phyloP scores from a whole-genome alignment of 2,797 vertebrate species.

The Manis javanica region DNA sequence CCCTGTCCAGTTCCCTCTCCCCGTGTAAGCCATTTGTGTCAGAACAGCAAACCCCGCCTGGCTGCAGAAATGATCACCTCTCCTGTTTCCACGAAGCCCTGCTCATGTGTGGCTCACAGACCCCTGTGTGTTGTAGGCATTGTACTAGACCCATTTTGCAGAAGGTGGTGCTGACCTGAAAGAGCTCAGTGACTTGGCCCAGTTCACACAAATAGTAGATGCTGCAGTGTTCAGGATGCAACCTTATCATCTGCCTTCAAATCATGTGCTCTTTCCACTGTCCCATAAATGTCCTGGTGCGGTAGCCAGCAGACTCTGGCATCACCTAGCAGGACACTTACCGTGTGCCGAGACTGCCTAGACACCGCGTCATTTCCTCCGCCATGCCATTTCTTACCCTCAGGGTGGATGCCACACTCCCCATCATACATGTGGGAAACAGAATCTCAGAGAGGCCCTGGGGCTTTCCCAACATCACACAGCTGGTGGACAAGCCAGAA shows the following conservation, averaged over 20 bases:
- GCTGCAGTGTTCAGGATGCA: not conserved
- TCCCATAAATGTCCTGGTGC: too few relatives aligned
- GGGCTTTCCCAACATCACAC: not conserved
- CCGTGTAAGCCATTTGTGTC: not conserved
- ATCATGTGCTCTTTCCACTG: not conserved
- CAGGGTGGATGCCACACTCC: fast-evolving
- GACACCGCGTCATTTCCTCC: not conserved
- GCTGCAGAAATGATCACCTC: fast-evolving
- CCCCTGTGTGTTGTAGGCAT: fast-evolving
- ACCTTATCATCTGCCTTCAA: not conserved
- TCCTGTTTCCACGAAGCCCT: fast-evolving
- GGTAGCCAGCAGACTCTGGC: fast-evolving
- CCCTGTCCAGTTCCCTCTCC: not conserved
- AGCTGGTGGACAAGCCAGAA: not conserved
- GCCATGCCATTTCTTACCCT: not conserved
- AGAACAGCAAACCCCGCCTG: not conserved
- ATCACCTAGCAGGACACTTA: not conserved
- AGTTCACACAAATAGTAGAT: not conserved
- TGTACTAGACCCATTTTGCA: not conserved
- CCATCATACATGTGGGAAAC: not conserved
- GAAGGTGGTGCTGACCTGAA: not conserved
- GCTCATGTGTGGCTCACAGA: not conserved
- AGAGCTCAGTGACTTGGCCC: not conserved
- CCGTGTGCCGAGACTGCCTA: not conserved
- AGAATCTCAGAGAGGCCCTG: not conserved